These are phyloP conservation scores for Cynopterus sphinx DNA, from an alignment of 2,797 vertebrate genomes.

Conservation along the genomic window DNA sequence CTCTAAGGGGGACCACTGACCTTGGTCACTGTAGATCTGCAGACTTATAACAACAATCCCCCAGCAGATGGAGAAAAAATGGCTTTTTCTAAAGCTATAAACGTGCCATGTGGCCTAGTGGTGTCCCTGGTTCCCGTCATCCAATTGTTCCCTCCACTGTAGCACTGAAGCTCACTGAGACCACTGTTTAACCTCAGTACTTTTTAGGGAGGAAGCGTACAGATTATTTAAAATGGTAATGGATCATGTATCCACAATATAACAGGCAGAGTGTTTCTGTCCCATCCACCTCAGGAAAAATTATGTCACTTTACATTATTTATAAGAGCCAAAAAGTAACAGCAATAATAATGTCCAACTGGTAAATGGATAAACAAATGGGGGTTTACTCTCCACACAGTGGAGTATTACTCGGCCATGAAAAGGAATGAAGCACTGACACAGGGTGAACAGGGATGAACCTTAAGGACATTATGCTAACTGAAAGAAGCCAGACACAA, in stretches of 20 bases:
- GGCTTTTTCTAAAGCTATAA: not conserved
- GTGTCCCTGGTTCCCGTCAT: not conserved
- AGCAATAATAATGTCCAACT: not conserved
- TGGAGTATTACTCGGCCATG: not conserved
- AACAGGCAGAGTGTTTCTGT: not conserved
- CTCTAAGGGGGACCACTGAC: not conserved
- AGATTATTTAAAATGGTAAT: not conserved
- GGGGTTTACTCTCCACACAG: not conserved
- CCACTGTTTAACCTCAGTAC: not conserved
- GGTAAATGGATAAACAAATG: not conserved
- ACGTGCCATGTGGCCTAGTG: not conserved
- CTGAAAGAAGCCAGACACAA: not conserved
- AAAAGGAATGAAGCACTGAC: not conserved
- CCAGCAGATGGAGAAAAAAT: not conserved
- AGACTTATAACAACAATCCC: not conserved
- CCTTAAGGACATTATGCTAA: not conserved
- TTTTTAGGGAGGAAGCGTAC: not conserved
- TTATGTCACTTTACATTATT: not conserved
- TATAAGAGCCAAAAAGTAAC: not conserved
- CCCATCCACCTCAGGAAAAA: not conserved
- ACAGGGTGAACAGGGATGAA: fast-evolving
- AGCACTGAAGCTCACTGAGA: not conserved
- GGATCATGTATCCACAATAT: not conserved
- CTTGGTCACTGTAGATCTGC: not conserved
- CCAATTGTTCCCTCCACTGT: not conserved